A percentile compares a stretch with the other conserved stretches of the same genome.
These are phyloP conservation scores for Lasioglossum figueresi DNA, from an alignment of 2,888 invertebrate genomes.

Conservation along the genomic window DNA sequence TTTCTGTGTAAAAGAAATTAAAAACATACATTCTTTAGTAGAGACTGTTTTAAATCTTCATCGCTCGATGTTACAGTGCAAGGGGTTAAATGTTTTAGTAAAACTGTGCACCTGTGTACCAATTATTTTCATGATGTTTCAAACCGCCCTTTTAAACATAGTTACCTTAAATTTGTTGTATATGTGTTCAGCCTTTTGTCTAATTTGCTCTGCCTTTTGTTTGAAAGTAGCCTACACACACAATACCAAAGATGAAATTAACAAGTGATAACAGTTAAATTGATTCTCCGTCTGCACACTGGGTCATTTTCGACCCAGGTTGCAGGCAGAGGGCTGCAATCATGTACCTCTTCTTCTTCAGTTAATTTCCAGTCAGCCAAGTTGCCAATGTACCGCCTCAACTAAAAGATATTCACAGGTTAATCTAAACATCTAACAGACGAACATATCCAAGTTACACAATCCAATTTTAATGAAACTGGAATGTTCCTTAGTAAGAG, in stretches of 20 bases:
- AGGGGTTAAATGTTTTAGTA: not conserved
- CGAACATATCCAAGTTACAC: not conserved
- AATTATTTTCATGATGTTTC: not conserved
- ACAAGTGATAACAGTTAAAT: not conserved
- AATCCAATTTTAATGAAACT: not conserved
- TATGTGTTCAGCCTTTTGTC: slow-evolving; percentile 88
- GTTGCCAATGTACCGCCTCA: slow-evolving; percentile 92
- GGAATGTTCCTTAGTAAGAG: not conserved
- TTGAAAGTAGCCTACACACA: slow-evolving; percentile 85
- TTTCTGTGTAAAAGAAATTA: no score
- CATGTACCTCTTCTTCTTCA: slow-evolving; percentile 86
- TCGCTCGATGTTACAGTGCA: not conserved
- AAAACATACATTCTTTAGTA: no score
- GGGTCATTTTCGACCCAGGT: not conserved
- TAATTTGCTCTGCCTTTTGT: slow-evolving; percentile 88
- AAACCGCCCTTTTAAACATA: not conserved
- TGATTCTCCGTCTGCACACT: not conserved
- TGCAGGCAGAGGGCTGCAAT: not conserved
- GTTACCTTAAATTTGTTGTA: slow-evolving; percentile 86
- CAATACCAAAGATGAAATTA: not conserved
- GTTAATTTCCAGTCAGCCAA: slow-evolving; percentile 89
- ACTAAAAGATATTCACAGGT: slow-evolving; percentile 76
- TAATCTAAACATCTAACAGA: slow-evolving; percentile 14
- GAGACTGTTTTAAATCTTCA: no score
- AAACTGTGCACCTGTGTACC: not conserved